These are phyloP conservation scores for Camponotus fellah DNA, from an alignment of 2,888 invertebrate genomes.

Conservation along the genomic window DNA sequence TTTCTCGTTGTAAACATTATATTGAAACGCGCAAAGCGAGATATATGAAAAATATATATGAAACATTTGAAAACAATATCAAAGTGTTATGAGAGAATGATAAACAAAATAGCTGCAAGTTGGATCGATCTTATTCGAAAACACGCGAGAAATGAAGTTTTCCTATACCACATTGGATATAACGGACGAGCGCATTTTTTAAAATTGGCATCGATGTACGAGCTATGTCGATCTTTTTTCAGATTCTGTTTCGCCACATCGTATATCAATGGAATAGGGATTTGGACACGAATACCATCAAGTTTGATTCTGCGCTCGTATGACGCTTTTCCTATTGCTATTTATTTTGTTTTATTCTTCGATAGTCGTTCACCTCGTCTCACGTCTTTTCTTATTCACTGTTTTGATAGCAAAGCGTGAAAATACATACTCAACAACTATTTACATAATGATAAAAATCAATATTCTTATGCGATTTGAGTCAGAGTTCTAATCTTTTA, in stretches of 20 bases:
- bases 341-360: constrained; percentile 55
- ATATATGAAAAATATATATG: background rate
- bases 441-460: constrained; percentile 13
- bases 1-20: background rate
- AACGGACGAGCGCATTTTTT: constrained; percentile 61
- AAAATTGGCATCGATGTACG: constrained; percentile 67
- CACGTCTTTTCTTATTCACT: background rate
- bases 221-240: constrained; percentile 56
- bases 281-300: constrained; percentile 61
- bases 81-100: background rate
- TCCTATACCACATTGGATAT: background rate
- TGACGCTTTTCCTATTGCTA: constrained; percentile 56
- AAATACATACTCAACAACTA: constrained; percentile 10
- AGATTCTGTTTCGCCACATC: constrained; percentile 68
- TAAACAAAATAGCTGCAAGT: constrained; percentile 26
- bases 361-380: background rate
- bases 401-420: constrained; percentile 64
- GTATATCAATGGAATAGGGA: constrained; percentile 75
- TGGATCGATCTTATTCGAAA: constrained; percentile 49
- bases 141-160: constrained; percentile 34
- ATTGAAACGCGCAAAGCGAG: background rate
- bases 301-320: constrained; percentile 64
- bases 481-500: background rate
- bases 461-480: background rate
- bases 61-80: background rate